Evolutionary conservation across 2,888 invertebrate species (phyloP).

Genomic region (Phytoseiulus persimilis): DNA sequence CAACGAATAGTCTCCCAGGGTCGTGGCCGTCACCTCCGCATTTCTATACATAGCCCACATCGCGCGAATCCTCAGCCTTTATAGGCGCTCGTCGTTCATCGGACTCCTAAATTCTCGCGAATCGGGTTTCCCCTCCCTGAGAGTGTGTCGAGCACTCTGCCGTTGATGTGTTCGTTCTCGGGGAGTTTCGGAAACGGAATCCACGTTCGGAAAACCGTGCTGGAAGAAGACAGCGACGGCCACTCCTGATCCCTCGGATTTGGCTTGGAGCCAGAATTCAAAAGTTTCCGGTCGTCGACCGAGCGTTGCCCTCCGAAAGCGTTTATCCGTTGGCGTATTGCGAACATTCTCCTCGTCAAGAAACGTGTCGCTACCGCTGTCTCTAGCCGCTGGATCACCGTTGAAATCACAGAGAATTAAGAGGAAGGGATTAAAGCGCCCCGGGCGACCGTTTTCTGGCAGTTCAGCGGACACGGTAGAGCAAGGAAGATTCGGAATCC

Average conservation of each 20-base stretch:
- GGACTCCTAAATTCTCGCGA: background rate
- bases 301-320: constrained; percentile 5
- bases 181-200: background rate
- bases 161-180: no score
- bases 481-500: background rate
- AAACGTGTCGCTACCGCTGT: background rate
- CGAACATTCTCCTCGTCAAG: background rate
- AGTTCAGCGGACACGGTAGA: no score
- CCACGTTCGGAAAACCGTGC: background rate
- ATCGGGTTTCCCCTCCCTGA: no score
- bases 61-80: background rate
- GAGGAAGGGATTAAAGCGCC: background rate
- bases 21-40: background rate
- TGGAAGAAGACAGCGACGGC: background rate
- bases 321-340: background rate
- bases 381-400: background rate
- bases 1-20: background rate
- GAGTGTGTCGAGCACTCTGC: no score
- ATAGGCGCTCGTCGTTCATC: background rate
- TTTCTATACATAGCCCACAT: background rate
- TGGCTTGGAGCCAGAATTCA: background rate
- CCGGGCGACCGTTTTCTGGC: background rate
- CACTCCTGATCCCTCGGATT: background rate
- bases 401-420: background rate
- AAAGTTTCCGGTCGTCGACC: background rate